Percentiles rank a stretch among this genome's conserved stretches.
These are phyloP conservation scores for Calephelis nemesis DNA, from an alignment of 1,140 invertebrate genomes.

Conservation along the genomic window DNA sequence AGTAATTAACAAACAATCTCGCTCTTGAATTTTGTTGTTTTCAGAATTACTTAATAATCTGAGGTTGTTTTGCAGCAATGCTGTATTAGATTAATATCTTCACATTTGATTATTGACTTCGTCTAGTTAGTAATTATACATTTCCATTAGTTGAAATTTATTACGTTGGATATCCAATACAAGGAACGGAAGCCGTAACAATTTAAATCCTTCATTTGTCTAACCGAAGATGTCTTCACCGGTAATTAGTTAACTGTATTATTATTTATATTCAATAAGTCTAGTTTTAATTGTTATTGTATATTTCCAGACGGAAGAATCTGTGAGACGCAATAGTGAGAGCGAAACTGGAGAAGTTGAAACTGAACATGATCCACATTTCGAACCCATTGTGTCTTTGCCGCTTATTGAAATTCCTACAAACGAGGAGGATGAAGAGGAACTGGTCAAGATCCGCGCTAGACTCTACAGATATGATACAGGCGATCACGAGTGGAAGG, in stretches of 20 bases:
- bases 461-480: slow-evolving; percentile 80
- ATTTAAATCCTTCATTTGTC: slow-evolving; percentile 18
- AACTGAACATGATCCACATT: slow-evolving; percentile 84
- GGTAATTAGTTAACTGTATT: slow-evolving; percentile 36
- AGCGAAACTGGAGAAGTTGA: slow-evolving; percentile 63
- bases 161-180: neutral
- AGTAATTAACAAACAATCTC: neutral
- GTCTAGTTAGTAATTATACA: neutral
- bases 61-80: neutral
- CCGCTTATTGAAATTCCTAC: slow-evolving; percentile 88
- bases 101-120: neutral
- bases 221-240: slow-evolving; percentile 54
- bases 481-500: slow-evolving; percentile 83
- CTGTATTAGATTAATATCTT: neutral
- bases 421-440: slow-evolving; percentile 89
- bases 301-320: slow-evolving; percentile 58
- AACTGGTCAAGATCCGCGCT: slow-evolving; percentile 85
- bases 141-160: neutral
- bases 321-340: slow-evolving; percentile 66
- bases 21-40: neutral
- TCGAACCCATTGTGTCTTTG: slow-evolving; percentile 87
- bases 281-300: slow-evolving; percentile 30
- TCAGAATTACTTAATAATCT: neutral
- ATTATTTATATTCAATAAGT: slow-evolving; percentile 17
- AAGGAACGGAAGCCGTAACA: neutral